Conservation (phyloP, 92 coral and sea anemone species). For the Scolanthus callimorphus region DNA sequence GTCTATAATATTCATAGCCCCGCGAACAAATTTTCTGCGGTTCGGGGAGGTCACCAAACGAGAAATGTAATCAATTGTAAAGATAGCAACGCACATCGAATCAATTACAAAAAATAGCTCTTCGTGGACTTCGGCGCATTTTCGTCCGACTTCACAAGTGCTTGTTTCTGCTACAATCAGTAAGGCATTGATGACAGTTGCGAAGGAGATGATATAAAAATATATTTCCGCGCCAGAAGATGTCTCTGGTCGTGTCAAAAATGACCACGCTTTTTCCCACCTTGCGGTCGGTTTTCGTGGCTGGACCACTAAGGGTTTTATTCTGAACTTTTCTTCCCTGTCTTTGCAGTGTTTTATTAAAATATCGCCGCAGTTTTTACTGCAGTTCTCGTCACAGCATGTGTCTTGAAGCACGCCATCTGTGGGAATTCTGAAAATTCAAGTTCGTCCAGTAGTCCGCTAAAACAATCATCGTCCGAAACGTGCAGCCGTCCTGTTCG, state of each 20-base stretch:
- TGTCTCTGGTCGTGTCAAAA: constrained; percentile 14
- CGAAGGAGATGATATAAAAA: constrained; percentile 11
- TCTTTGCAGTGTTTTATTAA: constrained; percentile 4
- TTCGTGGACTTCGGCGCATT: constrained; percentile 35
- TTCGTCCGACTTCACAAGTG: constrained; percentile 12
- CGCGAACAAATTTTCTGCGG: constrained; percentile 27
- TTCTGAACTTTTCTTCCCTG: neutral
- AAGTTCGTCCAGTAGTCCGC: constrained; percentile 18
- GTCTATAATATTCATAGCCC: constrained; percentile 38
- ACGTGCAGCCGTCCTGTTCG: constrained; percentile 46
- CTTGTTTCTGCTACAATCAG: constrained; percentile 24
- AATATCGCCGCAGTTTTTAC: neutral
- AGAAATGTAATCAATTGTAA: constrained; percentile 36
- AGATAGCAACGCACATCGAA: constrained; percentile 36
- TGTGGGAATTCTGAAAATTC: constrained; percentile 23
- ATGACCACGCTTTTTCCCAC: constrained; percentile 11
- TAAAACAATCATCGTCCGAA: constrained; percentile 49
- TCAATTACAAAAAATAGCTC: constrained; percentile 24
- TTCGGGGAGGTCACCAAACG: constrained; percentile 22
- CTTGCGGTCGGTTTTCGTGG: neutral
- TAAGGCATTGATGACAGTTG: constrained; percentile 18
- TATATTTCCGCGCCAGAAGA: constrained; percentile 13
- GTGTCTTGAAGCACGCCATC: constrained; percentile 4
- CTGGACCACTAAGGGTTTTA: neutral
- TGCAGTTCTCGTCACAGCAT: constrained; percentile 25